Base-by-base conservation (phyloP, 2,797 vertebrate species). In the Champsocephalus gunnari region DNA sequence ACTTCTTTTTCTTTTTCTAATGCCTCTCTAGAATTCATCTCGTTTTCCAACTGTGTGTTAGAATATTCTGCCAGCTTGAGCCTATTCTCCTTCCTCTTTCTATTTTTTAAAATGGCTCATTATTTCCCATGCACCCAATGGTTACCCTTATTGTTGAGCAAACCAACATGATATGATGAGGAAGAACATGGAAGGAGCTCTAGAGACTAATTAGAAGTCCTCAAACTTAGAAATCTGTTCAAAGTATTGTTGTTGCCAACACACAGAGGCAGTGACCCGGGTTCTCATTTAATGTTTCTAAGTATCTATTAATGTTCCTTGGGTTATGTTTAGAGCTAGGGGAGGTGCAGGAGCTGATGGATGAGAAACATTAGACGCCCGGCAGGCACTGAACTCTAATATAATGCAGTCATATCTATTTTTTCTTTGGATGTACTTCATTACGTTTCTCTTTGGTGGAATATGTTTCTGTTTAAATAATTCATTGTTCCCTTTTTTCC, bases 341-440 rank as follows among this genome's bases (percentile, higher is more conserved):
- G 92, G 91, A 94, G 95, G 93, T 89, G 81, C 92, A 80, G 91
- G 91, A 89, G 87, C 94, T 96, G 95, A 97, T 96, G 94, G 96
- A 97, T 96, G 95, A 94, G 91, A 91, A 94, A 90, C 93, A 95
- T 94, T 93, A 94, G 91, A 95, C 85, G 89, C 94, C 87, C 94
- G 95, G 96, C 95, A 95, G 96, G 96, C 91, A 90, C 81, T 93
- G 93, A 92, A 95, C 92, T 96, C 93, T 93, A 90, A 94, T 94
- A 93, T 87, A 85, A 92, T 81, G 79, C 86, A 90, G 87, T 90
- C 81, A 80, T 83, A 89, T 83, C 80, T 92, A 92, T 88, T 83
- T 86, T 94, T 80, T 91, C 80, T 92, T 92, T 38, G 81, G 60
- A 77, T 91, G 88, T 95, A 94, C 94, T 95, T 96, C 93, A 95